Percentiles rank a stretch among this genome's conserved stretches.
Conservation (phyloP, 1,140 invertebrate genomes). For the Apis cerana region DNA sequence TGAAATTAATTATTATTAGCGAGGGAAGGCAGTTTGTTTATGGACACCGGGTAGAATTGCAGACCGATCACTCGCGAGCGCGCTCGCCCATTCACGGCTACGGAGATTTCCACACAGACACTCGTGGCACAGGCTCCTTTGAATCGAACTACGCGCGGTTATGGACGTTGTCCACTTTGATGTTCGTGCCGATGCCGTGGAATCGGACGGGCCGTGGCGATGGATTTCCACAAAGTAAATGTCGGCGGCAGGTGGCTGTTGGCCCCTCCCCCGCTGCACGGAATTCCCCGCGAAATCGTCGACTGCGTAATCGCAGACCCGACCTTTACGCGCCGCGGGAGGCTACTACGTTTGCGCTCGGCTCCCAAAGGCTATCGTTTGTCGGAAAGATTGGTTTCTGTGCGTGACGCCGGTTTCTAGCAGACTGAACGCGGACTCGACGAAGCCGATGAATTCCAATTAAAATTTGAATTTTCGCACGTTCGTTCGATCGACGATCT, state of each 20-base stretch:
- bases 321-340: constrained; percentile 57
- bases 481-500: too few relatives aligned
- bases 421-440: not conserved
- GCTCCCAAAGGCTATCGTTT: constrained; percentile 50
- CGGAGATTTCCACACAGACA: constrained; percentile 7
- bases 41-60: constrained; percentile 11
- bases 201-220: constrained; percentile 53
- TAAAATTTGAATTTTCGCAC: not conserved
- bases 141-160: constrained; percentile 58
- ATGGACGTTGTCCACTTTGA: constrained; percentile 70
- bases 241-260: constrained; percentile 60
- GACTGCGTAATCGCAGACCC: constrained; percentile 56
- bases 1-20: not conserved
- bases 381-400: constrained; percentile 40
- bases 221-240: constrained; percentile 70
- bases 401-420: constrained; percentile 11
- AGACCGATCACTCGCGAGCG: not conserved
- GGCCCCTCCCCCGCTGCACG: constrained; percentile 16
- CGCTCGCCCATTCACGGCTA: constrained; percentile 1
- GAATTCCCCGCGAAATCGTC: constrained; percentile 60
- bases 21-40: not conserved
- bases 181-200: constrained; percentile 61
- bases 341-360: constrained; percentile 53
- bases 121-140: constrained; percentile 52
- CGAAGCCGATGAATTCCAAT: not conserved